A percentile compares a stretch with the other conserved stretches of the same genome.
These are phyloP conservation scores for Aplocera efformata DNA, from an alignment of 2,888 invertebrate species.

Conservation along the genomic window DNA sequence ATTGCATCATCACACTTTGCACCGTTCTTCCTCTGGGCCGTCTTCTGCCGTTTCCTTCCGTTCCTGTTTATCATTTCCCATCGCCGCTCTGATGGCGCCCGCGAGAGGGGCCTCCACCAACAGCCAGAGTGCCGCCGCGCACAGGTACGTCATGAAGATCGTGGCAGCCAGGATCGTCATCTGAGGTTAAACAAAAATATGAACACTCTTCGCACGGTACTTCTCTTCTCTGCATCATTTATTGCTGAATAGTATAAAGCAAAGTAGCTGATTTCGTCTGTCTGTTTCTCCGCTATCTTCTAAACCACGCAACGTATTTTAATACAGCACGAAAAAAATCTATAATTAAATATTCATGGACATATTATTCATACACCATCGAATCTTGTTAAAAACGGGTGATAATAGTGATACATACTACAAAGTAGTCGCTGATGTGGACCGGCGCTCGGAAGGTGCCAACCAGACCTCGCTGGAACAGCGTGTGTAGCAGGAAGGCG, in stretches of 20 bases:
- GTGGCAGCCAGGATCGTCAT: constrained; percentile 41
- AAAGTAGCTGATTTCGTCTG: no score
- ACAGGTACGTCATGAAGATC: constrained; percentile 44
- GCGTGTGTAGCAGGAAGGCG: constrained; percentile 60
- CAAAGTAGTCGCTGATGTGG: constrained; percentile 46
- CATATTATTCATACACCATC: no score
- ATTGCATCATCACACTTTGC: constrained; percentile 14
- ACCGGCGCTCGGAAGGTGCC: constrained; percentile 39
- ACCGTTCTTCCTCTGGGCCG: constrained; percentile 1
- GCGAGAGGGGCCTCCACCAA: constrained; percentile 51
- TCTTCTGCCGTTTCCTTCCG: background rate
- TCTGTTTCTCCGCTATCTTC: no score
- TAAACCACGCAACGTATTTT: no score
- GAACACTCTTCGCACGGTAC: no score
- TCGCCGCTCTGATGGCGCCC: constrained; percentile 16
- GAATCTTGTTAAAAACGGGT: no score
- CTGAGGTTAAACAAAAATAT: constrained; percentile 32
- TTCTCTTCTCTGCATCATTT: no score
- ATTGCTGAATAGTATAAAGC: no score
- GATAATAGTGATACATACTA: no score
- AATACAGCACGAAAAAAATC: no score
- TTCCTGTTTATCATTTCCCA: constrained; percentile 3
- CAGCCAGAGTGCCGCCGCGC: constrained; percentile 46
- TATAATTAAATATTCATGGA: no score
- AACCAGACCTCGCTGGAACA: constrained; percentile 51